Evolutionary conservation across 2,888 invertebrate genomes (phyloP), one percentile per base, ranked within the genome.

Genomic region (Stenodera caucasica): DNA sequence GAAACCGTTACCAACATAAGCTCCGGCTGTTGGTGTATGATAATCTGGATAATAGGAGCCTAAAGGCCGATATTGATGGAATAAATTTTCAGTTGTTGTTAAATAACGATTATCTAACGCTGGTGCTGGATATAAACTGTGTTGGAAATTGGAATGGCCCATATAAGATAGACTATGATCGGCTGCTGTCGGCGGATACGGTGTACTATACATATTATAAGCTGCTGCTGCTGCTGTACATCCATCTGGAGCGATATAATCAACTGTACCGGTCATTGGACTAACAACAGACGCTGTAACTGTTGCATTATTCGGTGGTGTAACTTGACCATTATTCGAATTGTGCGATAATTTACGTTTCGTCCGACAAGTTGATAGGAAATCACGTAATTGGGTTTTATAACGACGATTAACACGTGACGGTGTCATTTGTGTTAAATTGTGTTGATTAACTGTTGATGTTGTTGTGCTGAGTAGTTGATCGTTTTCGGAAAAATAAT

Each of bases 381-480:
- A 96, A 82, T 97, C 96, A 52, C 96, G 84, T 23, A 96, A 83
- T 78, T 96, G 96, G 2, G 95, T 94, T 81, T 97, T 97, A 82
- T 96, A 96, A 73, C 96, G 87, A 63, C 95, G 86, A 68, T 91
- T 93, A 18, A 93, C 91, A 70, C 94, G 84, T 0, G 92, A 91
- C 56, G 88, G 89, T 55, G 87, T 87, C 21, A 86, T 83, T 2
- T 85, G 75, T 23, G 81, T 78, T 35, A 66, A 56, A 18, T 69
- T 65, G 40, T 75, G 74, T 40, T 65, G 61, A 58, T 84, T 82
- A 63, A 84, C 78, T 30, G 84, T 80, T 32, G 84, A 83, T 55
- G 83, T 84, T 65, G 84, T 85, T 65, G 84, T 85, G 45, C 85
- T 82, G 2, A 88, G 82, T 15, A 93, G 81, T 78, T 90, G 91